Base-by-base conservation (phyloP, 2,888 invertebrate genomes). In the Polydrusus tereticollis region DNA sequence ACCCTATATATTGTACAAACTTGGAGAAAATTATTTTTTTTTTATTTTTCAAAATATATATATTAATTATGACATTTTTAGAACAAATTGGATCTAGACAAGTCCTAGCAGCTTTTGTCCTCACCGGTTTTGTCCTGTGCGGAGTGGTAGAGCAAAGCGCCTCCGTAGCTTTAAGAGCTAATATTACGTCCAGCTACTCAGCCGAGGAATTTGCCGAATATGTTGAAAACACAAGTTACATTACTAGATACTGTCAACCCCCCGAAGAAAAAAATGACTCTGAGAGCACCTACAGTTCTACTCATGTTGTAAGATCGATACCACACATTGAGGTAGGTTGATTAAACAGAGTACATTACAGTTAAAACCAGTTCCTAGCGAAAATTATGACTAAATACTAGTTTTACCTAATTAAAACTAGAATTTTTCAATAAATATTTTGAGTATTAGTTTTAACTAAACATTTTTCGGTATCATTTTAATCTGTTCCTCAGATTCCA, bases 81-180 rank as follows among this genome's bases (percentile, higher is more conserved):
- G 86, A 85, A 63, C 85, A 85, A 78, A 83, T 86, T 70, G 85
- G 85, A 20, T 88, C 88, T 26, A 84, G 88, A 52, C 88, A 88
- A 77, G 83, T 88, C 45, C 84, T 89, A 36, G 86, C 87, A 14
- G 82, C 86, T 12, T 86, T 89, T 72, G 87, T 88, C 1, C 86
- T 88, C 41, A 86, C 87, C 21, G 89, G 88, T 10, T 88, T 88
- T 75, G 87, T 88, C 14, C 80, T 89, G n/a, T 88, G 87, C 71
- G 89, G 89, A 0, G 85, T 89, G 12, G 87, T 89, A 4, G 88
- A 89, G 78, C 88, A 88, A 73, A 88, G 88, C 71, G 88, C 88
- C 10, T 88, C 88, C 1, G 88, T 89, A 1, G 88, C 88, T 16
- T 80, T 89, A 55, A 83, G 88, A 38, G 88, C 88, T 1, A 88